These are phyloP conservation scores for Vesta saturnalis DNA, from an alignment of 2,888 invertebrate species.

Conservation along the genomic window DNA sequence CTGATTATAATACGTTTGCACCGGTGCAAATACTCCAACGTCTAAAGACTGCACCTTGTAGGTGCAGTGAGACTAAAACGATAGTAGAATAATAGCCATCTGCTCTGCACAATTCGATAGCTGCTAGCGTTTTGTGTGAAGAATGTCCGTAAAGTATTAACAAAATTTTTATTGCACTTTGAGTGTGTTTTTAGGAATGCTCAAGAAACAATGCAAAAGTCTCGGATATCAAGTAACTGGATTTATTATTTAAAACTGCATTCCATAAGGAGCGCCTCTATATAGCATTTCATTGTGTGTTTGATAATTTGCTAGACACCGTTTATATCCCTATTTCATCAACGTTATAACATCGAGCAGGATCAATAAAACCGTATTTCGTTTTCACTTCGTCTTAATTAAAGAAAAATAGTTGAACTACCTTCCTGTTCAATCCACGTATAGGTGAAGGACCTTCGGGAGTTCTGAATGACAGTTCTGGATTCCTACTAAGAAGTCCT, in stretches of 20 bases:
- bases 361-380: neutral
- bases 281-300: no score
- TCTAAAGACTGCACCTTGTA: no score
- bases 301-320: no score
- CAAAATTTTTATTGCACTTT: no score
- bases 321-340: neutral
- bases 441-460: constrained; percentile 35
- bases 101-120: no score
- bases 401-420: neutral
- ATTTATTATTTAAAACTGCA: neutral
- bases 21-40: neutral
- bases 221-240: neutral
- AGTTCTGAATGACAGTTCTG: constrained; percentile 36
- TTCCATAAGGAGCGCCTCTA: neutral
- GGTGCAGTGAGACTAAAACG: no score
- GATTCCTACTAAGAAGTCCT: constrained; percentile 40
- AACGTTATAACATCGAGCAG: neutral
- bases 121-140: no score
- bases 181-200: neutral
- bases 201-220: neutral
- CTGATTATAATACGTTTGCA: neutral
- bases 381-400: neutral
- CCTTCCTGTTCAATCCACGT: constrained; percentile 33
- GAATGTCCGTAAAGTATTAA: no score
- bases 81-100: no score